Evolutionary conservation across 2,797 vertebrate genomes (phyloP), one percentile per base, ranked within the genome.

Genomic region (Paratrypauchen microcephalus): DNA sequence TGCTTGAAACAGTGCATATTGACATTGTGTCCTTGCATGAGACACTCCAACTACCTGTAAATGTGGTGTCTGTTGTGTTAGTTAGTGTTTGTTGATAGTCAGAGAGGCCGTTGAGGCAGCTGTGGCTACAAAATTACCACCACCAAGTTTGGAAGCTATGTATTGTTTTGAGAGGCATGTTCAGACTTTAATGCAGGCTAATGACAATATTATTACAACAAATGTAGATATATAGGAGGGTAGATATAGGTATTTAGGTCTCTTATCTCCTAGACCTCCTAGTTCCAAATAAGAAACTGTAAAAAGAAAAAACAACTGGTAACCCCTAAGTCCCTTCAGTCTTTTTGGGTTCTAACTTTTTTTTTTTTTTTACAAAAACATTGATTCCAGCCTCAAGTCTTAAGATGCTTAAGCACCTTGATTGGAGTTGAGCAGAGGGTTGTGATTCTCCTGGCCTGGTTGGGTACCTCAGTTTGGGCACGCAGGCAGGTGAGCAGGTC

Each of bases 401-500:
- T 77, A 87, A 79, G 75, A 85, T 65, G 68, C 79, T 72, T 60
- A 84, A 84, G 78, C 72, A 68, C 81, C 82, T 86, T 89, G 85
- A 90, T 92, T 88, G 75, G 72, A 75, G 89, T 83, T 84, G 66
- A 73, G 77, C 61, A 48, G 62, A 2, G 65, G 60, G 47, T 68
- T 69, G 59, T 65, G 74, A 57, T 76, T 86, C 74, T 84, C 56
- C 9, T 68, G 39, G 80, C 81, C 79, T 75, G 78, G 69, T 81
- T 76, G 69, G 59, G 73, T 79, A 75, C 73, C 68, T 82, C 78
- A 80, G 78, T 85, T 89, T 91, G 80, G 78, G 79, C 81, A 85
- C 77, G 77, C 90, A 87, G 84, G 85, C 86, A 91, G 85, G 90
- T 92, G 89, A 84, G 84, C 79, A 77, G 75, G 76, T 85, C 81